These are phyloP conservation scores for Callipepla squamata DNA, from an alignment of 2,113 vertebrate species.

Conservation along the genomic window DNA sequence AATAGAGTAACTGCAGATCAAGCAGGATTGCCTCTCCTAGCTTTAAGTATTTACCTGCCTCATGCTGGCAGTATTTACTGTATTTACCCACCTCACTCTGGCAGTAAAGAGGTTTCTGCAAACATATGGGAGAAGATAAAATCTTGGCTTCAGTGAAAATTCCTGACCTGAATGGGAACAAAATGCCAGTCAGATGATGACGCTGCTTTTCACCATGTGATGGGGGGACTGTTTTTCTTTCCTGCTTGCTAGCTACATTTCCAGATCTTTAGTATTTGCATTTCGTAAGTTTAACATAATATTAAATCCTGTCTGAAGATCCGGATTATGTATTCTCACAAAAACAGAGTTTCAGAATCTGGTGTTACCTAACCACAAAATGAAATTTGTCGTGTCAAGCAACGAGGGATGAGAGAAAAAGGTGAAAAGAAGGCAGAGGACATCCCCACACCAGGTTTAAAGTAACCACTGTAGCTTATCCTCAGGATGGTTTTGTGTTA, in stretches of 20 bases:
- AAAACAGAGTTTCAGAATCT: background rate
- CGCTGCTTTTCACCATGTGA: background rate
- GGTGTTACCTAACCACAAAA: conserved; percentile 17
- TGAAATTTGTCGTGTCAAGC: conserved; percentile 40
- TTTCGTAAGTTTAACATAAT: background rate
- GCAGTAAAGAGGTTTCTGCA: background rate
- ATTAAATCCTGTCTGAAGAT: background rate
- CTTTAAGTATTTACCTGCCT: background rate
- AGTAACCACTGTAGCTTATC: background rate
- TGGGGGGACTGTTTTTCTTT: background rate
- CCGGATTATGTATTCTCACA: background rate
- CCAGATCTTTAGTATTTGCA: background rate
- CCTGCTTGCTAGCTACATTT: background rate
- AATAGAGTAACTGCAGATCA: background rate
- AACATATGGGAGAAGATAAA: background rate
- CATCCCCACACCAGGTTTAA: background rate
- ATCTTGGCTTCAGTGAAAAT: background rate
- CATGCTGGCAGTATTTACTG: background rate
- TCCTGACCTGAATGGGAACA: background rate
- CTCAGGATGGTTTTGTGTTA: background rate
- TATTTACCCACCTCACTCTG: background rate
- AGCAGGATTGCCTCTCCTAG: background rate
- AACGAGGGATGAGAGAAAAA: background rate
- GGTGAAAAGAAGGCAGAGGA: background rate
- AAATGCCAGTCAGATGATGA: background rate